Base-by-base conservation (phyloP, 2,113 vertebrate species). In the Candoia aspera region DNA sequence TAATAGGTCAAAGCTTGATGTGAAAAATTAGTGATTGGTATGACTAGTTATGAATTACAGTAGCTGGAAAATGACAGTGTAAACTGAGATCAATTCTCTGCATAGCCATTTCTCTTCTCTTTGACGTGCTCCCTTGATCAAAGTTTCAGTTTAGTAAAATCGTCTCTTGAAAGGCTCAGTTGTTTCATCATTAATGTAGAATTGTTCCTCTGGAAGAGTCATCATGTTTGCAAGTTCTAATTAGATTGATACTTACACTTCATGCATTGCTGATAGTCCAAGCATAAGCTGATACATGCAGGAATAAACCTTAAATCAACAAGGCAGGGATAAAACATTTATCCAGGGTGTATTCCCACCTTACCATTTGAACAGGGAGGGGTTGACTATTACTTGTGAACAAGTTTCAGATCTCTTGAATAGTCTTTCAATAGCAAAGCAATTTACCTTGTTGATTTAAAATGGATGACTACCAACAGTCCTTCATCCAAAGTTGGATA, bases 11-110 rank as follows among this genome's bases (percentile, higher is more conserved):
- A 59, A 85, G 54, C 62, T 84, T 53, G 79, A 93, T 57, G 68
- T 84, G 91, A 91, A 37, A 88, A 79, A 11, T 60, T 15, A 57
- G 24, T 19, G 85, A 86, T n/a, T 92, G 93, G 86, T 64, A 42
- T 29, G 37, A 58, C 29, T 17, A 89, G 91, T 85, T 64, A 29
- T 89, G 58, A 59, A 24, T 91, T 87, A 89, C 24, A 91, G 89
- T 64, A 84, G 90, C 89, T 23, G 42, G 92, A 93, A 91, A 90
- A 91, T 46, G 19, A 58, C 6, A 46, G 15, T 57, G 64, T 73
- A 49, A 90, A 19, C n/a, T 33, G 53, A 91, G 42, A 33, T 59
- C n/a, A 90, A 54, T 86, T 33, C 9, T 57, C 59, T 46, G 11
- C 53, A 26, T 79, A 91, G 0, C n/a, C 29, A 79, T 84, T 55